Evolutionary conservation across 2,888 invertebrate species (phyloP), one percentile per base, ranked within the genome.

Genomic region (Helleia helle): DNA sequence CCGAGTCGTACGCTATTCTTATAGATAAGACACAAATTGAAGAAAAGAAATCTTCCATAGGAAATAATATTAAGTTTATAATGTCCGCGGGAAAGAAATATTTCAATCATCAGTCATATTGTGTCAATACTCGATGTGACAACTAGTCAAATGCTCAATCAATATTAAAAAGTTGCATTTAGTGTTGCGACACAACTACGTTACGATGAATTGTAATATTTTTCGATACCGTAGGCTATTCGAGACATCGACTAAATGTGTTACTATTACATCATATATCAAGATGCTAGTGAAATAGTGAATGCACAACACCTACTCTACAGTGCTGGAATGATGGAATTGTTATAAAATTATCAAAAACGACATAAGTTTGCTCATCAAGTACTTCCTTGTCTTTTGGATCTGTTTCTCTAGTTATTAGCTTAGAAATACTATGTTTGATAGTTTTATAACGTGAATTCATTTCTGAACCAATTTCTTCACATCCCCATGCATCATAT

Each of bases 241-340:
- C 79, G 76, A 81, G 76, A 80, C 83, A 80, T 83, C 81, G 83
- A 81, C 69, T 75, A 77, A 80, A 79, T 77, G 79, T 81, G 75
- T 77, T 75, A 81, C 74, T 72, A 70, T 70, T 73, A 71, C 67
- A 70, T 66, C 70, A 70, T 71, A 72, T 62, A 62, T 70, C 65
- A 67, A 62, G 65, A 58, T 63, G 66, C 57, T 63, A 56, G 59
- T 57, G 34, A 47, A 58, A 56, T 56, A 56, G 56, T 57, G 22
- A 39, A 31, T 48, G 52, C 71, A 71, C 71, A 62, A 60, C 55
- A 61, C 59, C 61, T 60, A 59, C 58, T 58, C 52, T 58, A 53
- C 55, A 48, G 53, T 51, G 65, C 69, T 63, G 66, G 60, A 54
- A 54, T 53, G 69, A 71, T 72, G 75, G 67, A 65, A 65, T 59